Base-by-base conservation (phyloP, 2,888 invertebrate genomes). In the Achlya flavicornis region DNA sequence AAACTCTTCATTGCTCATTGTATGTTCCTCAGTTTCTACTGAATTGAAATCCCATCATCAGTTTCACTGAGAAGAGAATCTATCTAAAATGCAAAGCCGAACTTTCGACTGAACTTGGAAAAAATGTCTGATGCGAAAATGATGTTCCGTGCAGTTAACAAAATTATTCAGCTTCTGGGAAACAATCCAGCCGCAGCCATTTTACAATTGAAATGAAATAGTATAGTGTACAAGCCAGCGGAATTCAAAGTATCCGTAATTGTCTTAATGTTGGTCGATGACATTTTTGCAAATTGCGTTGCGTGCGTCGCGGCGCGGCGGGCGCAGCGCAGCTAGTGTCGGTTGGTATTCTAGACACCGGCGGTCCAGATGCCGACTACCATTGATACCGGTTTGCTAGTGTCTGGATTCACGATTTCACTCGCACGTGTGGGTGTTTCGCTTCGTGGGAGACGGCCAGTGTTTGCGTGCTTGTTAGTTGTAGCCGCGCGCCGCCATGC, bases 401-500 rank as follows among this genome's bases (percentile, higher is more conserved):
- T 70, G 71, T 71, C 70, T 75, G 72, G 67, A 75, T 69, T 74
- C 66, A 69, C 74, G 66, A 69, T 71, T 72, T 74, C 71, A 68
- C 67, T 73, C 69, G 69, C 72, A 68, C 73, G 78, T 78, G 78
- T 75, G 72, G 73, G 76, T 71, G 74, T 71, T 66, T 61, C 72
- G 68, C 71, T 66, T 65, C 72, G 82, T 76, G 79, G 78, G 79
- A 78, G 80, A 71, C 64, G 70, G 64, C 65, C 60, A 65, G 63
- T 70, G 73, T 78, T 77, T 73, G 80, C 77, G 74, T 79, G 77
- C 65, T 71, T 70, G 69, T 69, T 73, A 74, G 69, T 73, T 77
- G 79, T 77, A 77, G 74, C 72, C 75, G 81, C 84, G 83, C 86
- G 83, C 83, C 86, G 84, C 84, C 85, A 84, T 88, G 86, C 89